A percentile compares a stretch with the other conserved stretches of the same genome.
Evolutionary conservation across 2,888 invertebrate species (phyloP).

Genomic region (Dyspetes luteomarginatus): DNA sequence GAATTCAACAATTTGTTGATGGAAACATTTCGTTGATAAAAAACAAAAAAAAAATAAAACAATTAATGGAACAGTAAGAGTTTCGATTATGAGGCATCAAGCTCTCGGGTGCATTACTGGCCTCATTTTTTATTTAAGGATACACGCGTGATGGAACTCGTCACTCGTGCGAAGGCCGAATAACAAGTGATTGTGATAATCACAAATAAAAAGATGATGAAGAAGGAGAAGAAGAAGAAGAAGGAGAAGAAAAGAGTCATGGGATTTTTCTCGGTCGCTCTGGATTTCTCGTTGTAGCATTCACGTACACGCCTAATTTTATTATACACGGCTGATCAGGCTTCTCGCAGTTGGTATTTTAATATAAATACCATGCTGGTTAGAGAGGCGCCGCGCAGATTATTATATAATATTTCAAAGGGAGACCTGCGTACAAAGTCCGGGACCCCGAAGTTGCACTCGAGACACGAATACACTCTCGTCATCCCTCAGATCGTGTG

Average conservation of each 20-base stretch:
- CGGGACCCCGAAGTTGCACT: conserved; percentile 25
- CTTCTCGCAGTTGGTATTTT: conserved; percentile 65
- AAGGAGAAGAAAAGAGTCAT: conserved; percentile 32
- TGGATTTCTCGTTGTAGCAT: background rate
- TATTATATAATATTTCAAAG: conserved; percentile 77
- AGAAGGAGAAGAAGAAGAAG: conserved; percentile 9
- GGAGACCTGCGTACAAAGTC: conserved; percentile 48
- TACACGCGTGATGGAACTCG: conserved; percentile 43
- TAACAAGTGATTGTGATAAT: conserved; percentile 41
- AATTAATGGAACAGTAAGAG: background rate
- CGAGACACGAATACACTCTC: background rate
- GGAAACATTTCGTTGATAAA: no score
- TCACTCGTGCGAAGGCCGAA: conserved; percentile 33
- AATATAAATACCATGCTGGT: conserved; percentile 75
- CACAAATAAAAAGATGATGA: conserved; percentile 23
- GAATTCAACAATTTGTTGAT: no score
- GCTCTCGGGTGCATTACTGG: conserved; percentile 11
- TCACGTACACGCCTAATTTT: conserved; percentile 42
- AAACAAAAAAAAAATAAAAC: conserved; percentile 1
- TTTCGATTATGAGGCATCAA: background rate
- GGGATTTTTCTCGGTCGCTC: conserved; percentile 1
- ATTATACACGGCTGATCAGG: conserved; percentile 17
- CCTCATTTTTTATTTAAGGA: conserved; percentile 28
- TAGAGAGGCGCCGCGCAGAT: conserved; percentile 51
- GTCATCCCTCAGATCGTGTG: no score